A percentile compares a stretch with the other conserved stretches of the same genome.
phyloP scores from a whole-genome alignment of 2,797 vertebrate genomes.

The Bufotes viridis region DNA sequence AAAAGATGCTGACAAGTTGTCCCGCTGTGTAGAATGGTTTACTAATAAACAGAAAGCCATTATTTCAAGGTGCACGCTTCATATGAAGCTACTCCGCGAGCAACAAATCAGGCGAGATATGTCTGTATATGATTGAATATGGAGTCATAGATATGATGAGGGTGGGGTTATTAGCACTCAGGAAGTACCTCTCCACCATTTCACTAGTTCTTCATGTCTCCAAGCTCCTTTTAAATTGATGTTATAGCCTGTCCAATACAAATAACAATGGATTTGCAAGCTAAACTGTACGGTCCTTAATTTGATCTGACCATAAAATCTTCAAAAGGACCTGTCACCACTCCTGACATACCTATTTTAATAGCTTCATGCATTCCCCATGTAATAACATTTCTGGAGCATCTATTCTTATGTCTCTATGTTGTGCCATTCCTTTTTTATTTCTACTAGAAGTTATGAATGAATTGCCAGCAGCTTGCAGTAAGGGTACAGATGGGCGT shows the following conservation, averaged over 20 bases:
- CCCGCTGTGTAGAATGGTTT: slow-evolving; percentile 21
- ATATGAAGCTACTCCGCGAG: background rate
- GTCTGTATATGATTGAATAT: slow-evolving; percentile 1
- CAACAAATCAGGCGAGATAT: slow-evolving; percentile 5
- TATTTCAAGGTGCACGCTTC: slow-evolving; percentile 28
- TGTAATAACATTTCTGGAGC: too few relatives aligned
- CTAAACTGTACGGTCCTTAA: background rate
- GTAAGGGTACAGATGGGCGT: too few relatives aligned
- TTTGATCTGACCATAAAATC: too few relatives aligned
- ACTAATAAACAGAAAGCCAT: slow-evolving; percentile 37
- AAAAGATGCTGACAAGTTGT: slow-evolving; percentile 44
- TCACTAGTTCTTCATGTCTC: background rate
- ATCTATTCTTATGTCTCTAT: too few relatives aligned
- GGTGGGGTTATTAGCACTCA: background rate
- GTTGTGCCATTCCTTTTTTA: too few relatives aligned
- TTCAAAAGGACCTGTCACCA: too few relatives aligned
- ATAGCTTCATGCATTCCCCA: too few relatives aligned
- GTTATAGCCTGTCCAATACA: background rate
- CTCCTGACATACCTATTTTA: too few relatives aligned
- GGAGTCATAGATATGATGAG: slow-evolving; percentile 3
- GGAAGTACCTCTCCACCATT: background rate
- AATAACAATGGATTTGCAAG: background rate
- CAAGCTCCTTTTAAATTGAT: background rate
- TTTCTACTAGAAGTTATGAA: too few relatives aligned
- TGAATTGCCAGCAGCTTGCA: too few relatives aligned